phyloP scores from a whole-genome alignment of 2,113 vertebrate genomes.

The Amblyopsis rosae region DNA sequence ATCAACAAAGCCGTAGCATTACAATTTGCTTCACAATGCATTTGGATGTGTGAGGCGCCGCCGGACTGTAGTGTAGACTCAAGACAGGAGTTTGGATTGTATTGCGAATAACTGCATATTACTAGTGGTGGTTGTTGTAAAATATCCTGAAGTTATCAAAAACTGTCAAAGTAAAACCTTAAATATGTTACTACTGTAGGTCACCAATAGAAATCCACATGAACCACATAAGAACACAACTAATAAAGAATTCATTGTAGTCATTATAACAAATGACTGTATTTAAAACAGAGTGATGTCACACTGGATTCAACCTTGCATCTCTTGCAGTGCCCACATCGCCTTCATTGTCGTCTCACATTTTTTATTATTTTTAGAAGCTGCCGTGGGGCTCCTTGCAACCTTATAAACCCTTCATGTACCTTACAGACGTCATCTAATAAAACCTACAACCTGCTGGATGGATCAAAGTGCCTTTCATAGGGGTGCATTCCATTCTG shows the following conservation, averaged over 20 bases:
- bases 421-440: constrained; percentile 52
- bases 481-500: constrained; percentile 69
- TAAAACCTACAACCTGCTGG: constrained; percentile 65
- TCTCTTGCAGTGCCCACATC: constrained; percentile 13
- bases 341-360: constrained; percentile 53
- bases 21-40: too few relatives aligned
- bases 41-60: too few relatives aligned
- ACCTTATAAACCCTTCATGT: constrained; percentile 68
- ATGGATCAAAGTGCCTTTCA: constrained; percentile 74
- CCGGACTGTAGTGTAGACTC: too few relatives aligned
- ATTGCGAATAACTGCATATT: too few relatives aligned
- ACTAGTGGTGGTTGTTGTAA: too few relatives aligned
- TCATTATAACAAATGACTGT: constrained; percentile 22
- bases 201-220: too few relatives aligned
- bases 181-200: too few relatives aligned
- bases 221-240: too few relatives aligned
- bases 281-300: constrained; percentile 3
- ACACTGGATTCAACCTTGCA: constrained; percentile 14
- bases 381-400: constrained; percentile 57
- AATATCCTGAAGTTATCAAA: too few relatives aligned
- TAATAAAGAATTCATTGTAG: too few relatives aligned
- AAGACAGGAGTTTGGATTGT: too few relatives aligned
- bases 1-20: too few relatives aligned
- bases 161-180: background rate
- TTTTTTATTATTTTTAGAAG: constrained; percentile 68